Percentiles rank a stretch among this genome's conserved stretches.
Evolutionary conservation across 2,797 vertebrate genomes (phyloP).

Genomic region (Corythornis leucogaster): DNA sequence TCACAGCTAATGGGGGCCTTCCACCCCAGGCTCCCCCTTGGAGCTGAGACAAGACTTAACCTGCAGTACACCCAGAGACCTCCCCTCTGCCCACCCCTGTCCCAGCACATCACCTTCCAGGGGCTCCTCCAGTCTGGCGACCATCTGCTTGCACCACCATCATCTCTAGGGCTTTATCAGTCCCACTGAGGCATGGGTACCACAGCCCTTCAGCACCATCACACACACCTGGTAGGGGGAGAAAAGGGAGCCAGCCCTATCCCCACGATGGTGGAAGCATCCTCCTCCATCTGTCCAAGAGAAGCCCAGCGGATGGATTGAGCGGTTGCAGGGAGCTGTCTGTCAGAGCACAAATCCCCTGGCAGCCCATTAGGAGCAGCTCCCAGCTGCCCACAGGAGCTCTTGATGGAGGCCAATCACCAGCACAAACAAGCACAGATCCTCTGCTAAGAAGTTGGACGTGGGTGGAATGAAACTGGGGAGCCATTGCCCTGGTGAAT

Average conservation of each 20-base stretch:
- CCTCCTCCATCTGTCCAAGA: background rate
- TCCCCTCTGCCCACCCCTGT: background rate
- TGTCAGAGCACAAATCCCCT: conserved; percentile 38
- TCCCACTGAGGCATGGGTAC: background rate
- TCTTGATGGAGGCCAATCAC: conserved; percentile 39
- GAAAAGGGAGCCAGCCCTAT: background rate
- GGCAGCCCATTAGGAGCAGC: conserved; percentile 54
- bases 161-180: background rate
- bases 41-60: background rate
- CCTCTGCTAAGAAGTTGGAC: background rate
- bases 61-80: background rate
- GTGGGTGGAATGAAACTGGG: conserved; percentile 1
- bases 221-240: background rate
- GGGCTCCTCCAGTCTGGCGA: background rate
- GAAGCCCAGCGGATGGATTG: background rate
- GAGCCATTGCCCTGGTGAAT: background rate
- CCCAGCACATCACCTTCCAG: background rate
- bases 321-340: background rate
- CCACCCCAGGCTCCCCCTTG: background rate
- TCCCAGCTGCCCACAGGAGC: conserved; percentile 44
- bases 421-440: background rate
- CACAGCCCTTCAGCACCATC: background rate
- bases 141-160: background rate
- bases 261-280: background rate
- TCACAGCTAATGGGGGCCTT: background rate